These are phyloP conservation scores for Cassiopea xamachana DNA, from an alignment of 30 jellyfish, hydroid and myxozoan genomes.

Conservation along the genomic window DNA sequence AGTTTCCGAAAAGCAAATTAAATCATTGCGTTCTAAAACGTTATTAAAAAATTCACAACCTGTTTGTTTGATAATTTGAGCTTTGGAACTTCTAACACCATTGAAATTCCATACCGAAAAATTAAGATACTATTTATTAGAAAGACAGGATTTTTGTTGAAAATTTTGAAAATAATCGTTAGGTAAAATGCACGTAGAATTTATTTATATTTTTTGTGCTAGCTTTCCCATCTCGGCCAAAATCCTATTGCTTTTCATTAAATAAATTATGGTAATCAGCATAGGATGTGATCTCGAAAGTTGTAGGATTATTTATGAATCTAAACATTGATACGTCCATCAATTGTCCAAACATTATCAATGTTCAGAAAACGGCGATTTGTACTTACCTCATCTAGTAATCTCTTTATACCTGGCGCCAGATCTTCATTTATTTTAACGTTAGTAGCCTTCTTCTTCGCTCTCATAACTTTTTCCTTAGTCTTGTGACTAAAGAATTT, in stretches of 20 bases:
- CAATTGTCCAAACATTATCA: background rate
- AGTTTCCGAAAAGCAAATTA: slow-evolving; percentile 47
- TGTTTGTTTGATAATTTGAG: background rate
- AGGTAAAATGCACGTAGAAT: background rate
- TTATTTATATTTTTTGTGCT: background rate
- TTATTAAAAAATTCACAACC: slow-evolving; percentile 14
- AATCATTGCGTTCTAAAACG: background rate
- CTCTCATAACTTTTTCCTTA: slow-evolving; percentile 10
- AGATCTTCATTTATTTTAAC: slow-evolving; percentile 12
- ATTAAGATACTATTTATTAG: background rate
- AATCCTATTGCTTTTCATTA: slow-evolving; percentile 3
- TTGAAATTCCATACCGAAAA: slow-evolving; percentile 15
- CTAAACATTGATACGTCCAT: slow-evolving; percentile 9
- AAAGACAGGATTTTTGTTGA: slow-evolving; percentile 8
- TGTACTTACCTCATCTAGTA: background rate
- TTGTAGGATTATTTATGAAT: background rate
- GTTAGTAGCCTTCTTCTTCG: slow-evolving; percentile 2
- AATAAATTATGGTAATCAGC: background rate
- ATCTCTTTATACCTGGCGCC: slow-evolving; percentile 3
- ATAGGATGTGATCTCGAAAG: background rate
- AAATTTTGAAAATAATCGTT: background rate
- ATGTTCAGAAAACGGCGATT: slow-evolving; percentile 9
- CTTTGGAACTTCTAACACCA: slow-evolving; percentile 32
- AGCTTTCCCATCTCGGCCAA: slow-evolving; percentile 12
- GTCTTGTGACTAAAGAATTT: slow-evolving; percentile 1